Evolutionary conservation across 2,113 vertebrate genomes (phyloP).

Genomic region (Podiceps cristatus): DNA sequence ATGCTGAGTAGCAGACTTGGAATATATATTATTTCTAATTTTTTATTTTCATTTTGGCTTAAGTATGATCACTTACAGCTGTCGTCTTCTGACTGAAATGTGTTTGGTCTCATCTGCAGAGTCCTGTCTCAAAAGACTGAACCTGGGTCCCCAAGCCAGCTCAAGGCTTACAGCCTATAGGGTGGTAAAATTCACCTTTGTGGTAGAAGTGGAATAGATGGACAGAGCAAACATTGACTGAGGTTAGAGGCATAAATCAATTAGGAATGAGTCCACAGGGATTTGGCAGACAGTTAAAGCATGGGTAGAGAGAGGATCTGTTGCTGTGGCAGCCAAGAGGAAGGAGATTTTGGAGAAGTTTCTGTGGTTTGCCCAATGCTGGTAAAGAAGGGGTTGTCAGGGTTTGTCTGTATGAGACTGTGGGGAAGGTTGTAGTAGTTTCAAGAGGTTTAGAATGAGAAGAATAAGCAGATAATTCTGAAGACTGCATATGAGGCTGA

Average conservation of each 20-base stretch:
- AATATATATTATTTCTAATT: not conserved
- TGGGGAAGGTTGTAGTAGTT: not conserved
- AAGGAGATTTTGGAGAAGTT: not conserved
- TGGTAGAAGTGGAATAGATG: not conserved
- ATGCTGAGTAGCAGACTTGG: not conserved
- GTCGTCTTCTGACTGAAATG: not conserved
- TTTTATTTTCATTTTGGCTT: not conserved
- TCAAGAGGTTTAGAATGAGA: not conserved
- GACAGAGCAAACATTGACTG: not conserved
- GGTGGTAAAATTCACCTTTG: not conserved
- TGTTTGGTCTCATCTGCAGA: not conserved
- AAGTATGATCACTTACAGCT: not conserved
- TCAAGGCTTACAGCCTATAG: not conserved
- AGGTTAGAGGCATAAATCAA: not conserved
- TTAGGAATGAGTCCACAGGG: not conserved
- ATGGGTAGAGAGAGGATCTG: not conserved
- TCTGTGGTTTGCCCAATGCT: not conserved
- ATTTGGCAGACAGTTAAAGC: not conserved
- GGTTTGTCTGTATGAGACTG: not conserved
- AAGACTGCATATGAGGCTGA: not conserved
- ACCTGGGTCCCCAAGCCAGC: not conserved
- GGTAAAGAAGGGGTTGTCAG: not conserved
- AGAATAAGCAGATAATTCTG: not conserved
- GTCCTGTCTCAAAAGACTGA: not conserved
- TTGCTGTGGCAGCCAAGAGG: not conserved